Evolutionary conservation across 2,797 vertebrate genomes (phyloP).

Genomic region (Protosalanx chinensis): DNA sequence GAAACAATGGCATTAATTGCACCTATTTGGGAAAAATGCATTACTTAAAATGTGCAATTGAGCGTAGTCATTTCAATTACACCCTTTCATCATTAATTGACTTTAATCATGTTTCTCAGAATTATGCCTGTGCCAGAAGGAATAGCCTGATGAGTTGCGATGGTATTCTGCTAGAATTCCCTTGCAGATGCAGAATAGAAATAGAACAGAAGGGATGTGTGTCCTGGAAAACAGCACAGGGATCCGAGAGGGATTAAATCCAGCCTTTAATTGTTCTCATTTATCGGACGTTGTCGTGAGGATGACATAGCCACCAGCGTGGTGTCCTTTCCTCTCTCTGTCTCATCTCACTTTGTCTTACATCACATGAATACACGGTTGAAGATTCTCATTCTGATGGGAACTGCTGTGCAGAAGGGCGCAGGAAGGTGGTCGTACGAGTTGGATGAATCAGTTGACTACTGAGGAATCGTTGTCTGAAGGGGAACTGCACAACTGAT

Average conservation of each 20-base stretch:
- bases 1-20: background rate
- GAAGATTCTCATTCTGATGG: slow-evolving; percentile 36
- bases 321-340: slow-evolving; percentile 31
- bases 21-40: background rate
- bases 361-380: slow-evolving; percentile 42
- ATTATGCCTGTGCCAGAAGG: slow-evolving; percentile 4
- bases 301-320: slow-evolving; percentile 30
- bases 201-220: slow-evolving; percentile 21
- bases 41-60: background rate
- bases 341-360: slow-evolving; percentile 30
- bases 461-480: slow-evolving; percentile 4
- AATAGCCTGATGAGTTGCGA: slow-evolving; percentile 10
- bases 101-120: slow-evolving; percentile 19
- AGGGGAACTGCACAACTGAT: background rate
- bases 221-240: slow-evolving; percentile 25
- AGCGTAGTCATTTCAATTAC: slow-evolving; percentile 4
- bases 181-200: slow-evolving; percentile 15
- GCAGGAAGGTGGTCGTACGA: slow-evolving; percentile 39
- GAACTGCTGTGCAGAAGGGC: slow-evolving; percentile 33
- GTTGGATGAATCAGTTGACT: background rate
- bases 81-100: slow-evolving; percentile 22
- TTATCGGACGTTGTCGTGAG: slow-evolving; percentile 40
- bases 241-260: slow-evolving; percentile 31
- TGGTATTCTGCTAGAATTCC: slow-evolving; percentile 2
- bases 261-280: slow-evolving; percentile 55